A percentile compares a stretch with the other conserved stretches of the same genome.
Conservation (phyloP, 1,140 invertebrate genomes). For the Drepana arcuata region DNA sequence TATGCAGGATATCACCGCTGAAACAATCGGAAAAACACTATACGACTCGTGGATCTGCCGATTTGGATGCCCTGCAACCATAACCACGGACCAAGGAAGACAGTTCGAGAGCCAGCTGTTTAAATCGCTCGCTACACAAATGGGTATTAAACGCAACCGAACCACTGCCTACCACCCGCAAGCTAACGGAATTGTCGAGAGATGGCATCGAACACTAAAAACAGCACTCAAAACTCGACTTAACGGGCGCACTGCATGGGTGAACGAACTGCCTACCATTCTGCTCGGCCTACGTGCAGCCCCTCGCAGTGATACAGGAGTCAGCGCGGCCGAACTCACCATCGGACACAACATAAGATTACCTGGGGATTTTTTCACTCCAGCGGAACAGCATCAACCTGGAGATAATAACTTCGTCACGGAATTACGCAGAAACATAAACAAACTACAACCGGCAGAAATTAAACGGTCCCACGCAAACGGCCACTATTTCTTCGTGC, state of each 20-base stretch:
- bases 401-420: too few species aligned
- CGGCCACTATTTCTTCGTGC: too few species aligned
- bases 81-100: not conserved
- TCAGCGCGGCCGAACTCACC: not conserved
- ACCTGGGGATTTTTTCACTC: not conserved
- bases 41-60: not conserved
- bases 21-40: not conserved
- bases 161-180: not conserved
- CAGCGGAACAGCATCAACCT: too few species aligned
- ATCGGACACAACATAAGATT: not conserved
- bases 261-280: not conserved
- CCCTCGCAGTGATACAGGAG: not conserved
- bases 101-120: not conserved
- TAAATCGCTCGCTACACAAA: not conserved
- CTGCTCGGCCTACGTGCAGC: not conserved
- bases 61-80: not conserved
- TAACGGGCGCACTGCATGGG: not conserved
- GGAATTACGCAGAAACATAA: too few species aligned
- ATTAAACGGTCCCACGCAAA: too few species aligned
- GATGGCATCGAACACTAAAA: not conserved
- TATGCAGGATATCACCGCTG: not conserved
- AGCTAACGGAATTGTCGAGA: not conserved
- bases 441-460: too few species aligned
- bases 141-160: not conserved
- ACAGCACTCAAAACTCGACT: not conserved